Percentiles rank a stretch among this genome's conserved stretches.
phyloP scores from a whole-genome alignment of 2,888 invertebrate genomes.

The Cephus nigrinus region DNA sequence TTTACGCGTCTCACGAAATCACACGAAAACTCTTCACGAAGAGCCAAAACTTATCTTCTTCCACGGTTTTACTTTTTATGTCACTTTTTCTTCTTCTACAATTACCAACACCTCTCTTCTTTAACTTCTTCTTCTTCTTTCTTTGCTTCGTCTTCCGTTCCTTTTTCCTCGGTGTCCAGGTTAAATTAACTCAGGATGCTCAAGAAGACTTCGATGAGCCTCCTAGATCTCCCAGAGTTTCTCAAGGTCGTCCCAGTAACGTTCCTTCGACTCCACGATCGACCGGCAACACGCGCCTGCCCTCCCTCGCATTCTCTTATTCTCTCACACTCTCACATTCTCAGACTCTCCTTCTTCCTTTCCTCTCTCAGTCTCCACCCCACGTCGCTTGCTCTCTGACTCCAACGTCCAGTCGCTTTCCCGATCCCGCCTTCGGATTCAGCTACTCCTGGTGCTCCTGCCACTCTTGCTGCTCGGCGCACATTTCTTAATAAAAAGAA shows the following conservation, averaged over 20 bases:
- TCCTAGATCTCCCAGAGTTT: too few species aligned
- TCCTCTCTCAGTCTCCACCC: not conserved
- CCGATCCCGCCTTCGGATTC: not conserved
- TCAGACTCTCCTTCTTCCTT: not conserved
- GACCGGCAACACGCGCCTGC: too few species aligned
- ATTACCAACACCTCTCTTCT: not conserved
- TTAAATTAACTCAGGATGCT: too few species aligned
- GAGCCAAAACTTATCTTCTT: constrained; percentile 22
- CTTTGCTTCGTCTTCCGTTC: constrained; percentile 7
- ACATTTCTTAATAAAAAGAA: not conserved
- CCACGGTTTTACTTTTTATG: constrained; percentile 14
- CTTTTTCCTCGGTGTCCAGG: constrained; percentile 4
- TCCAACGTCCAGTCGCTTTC: constrained; percentile 16
- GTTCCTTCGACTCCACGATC: too few species aligned
- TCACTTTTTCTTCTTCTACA: not conserved
- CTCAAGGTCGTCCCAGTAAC: too few species aligned
- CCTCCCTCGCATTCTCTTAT: not conserved
- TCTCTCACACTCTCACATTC: not conserved
- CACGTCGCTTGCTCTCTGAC: not conserved
- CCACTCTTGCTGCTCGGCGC: constrained; percentile 8
- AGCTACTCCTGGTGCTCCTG: not conserved
- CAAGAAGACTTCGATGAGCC: too few species aligned
- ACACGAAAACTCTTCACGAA: too few species aligned
- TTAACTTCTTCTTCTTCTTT: constrained; percentile 6
- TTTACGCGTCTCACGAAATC: too few species aligned